phyloP scores from a whole-genome alignment of 2,888 invertebrate species.

The Ormyrus thymus region DNA sequence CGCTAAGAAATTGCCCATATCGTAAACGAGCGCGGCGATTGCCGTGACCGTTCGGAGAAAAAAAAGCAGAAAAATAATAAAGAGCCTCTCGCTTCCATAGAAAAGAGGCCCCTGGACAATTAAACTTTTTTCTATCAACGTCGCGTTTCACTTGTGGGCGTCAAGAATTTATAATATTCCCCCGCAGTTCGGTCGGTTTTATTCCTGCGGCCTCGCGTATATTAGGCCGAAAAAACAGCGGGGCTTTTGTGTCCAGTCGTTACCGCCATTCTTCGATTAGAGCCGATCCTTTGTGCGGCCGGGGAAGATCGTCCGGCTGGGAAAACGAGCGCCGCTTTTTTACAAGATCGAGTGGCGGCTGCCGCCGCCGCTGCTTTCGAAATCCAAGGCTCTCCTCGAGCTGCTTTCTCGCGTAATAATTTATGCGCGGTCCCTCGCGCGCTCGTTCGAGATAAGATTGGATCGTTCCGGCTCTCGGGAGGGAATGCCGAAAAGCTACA shows the following conservation, averaged over 20 bases:
- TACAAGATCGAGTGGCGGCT: conserved; percentile 44
- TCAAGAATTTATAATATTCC: conserved; percentile 34
- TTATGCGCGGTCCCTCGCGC: conserved; percentile 67
- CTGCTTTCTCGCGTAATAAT: conserved; percentile 62
- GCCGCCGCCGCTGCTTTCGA: conserved; percentile 61
- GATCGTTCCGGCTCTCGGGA: conserved; percentile 67
- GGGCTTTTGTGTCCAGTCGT: conserved; percentile 25
- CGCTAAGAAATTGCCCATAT: too few species aligned
- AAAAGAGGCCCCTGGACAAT: too few species aligned
- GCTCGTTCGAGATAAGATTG: conserved; percentile 73
- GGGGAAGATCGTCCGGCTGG: conserved; percentile 32
- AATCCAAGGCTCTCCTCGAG: conserved; percentile 64
- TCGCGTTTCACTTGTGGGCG: conserved; percentile 9
- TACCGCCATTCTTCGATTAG: conserved; percentile 68
- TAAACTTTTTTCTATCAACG: too few species aligned
- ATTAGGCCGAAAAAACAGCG: conserved; percentile 46
- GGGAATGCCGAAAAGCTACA: conserved; percentile 69
- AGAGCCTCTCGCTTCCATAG: too few species aligned
- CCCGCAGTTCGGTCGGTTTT: neutral
- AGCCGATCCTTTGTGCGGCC: conserved; percentile 48
- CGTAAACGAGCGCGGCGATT: too few species aligned
- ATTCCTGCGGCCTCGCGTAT: conserved; percentile 6
- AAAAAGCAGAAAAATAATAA: neutral
- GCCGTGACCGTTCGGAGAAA: neutral
- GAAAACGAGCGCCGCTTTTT: conserved; percentile 54